Conservation (phyloP, 1,140 invertebrate genomes). For the Anagrus nilaparvatae region DNA sequence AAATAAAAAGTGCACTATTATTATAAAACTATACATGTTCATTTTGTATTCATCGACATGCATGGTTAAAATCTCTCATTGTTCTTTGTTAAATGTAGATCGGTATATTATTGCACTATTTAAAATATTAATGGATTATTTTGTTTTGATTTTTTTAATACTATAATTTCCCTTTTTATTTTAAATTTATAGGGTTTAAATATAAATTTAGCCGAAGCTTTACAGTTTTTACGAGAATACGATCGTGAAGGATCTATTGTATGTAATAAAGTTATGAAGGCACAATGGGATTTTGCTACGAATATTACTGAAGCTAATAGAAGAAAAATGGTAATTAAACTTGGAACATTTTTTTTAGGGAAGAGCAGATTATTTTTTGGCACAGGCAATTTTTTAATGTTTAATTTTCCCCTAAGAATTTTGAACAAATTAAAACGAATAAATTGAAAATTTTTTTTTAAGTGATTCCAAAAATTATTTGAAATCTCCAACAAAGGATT, state of each 20-base stretch:
- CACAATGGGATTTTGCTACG: slow-evolving; percentile 68
- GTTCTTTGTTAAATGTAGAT: slow-evolving; percentile 9
- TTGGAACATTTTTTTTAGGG: no score
- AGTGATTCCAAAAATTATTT: no score
- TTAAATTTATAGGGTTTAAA: slow-evolving; percentile 50
- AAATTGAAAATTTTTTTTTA: no score
- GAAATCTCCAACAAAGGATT: no score
- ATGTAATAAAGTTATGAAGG: slow-evolving; percentile 57
- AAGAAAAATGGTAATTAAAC: slow-evolving; percentile 49
- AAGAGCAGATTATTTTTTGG: no score
- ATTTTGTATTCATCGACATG: no score
- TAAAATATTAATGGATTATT: slow-evolving; percentile 19
- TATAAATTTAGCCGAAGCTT: slow-evolving; percentile 55
- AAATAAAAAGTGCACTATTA: no score
- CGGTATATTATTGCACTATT: slow-evolving; percentile 6
- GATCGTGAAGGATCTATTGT: slow-evolving; percentile 60
- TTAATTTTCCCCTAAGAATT: no score
- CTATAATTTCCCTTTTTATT: neutral
- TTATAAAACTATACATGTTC: no score
- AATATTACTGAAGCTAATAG: slow-evolving; percentile 66
- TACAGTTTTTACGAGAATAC: slow-evolving; percentile 62
- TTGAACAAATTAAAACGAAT: no score
- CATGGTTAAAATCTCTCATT: slow-evolving; percentile 18
- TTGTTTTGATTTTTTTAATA: slow-evolving; percentile 1
- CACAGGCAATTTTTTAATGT: no score